Evolutionary conservation across 2,888 invertebrate genomes (phyloP), one percentile per base, ranked within the genome.

Genomic region (Morpho helenor): DNA sequence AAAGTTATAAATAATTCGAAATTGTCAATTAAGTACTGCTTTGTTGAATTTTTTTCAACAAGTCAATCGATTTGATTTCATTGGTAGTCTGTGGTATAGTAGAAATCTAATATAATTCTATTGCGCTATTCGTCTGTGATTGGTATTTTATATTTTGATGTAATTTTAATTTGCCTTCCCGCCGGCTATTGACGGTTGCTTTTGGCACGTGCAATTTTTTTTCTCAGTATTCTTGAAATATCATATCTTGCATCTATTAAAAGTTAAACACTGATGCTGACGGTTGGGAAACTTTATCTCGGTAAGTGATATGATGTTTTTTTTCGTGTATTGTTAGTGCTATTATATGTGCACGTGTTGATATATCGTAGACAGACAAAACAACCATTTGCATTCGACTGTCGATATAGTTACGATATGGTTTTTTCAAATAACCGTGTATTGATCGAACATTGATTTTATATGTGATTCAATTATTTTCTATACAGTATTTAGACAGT

Each of bases 131-230:
- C 5, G 31, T 49, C 40, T 49, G 49, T 49, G 40, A 31, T 31
- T 31, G 31, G 31, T 31, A 31, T 31, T 31, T 31, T 31, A 61
- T 66, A 10, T n/a, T 68, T 66, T 68, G 65, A 64, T 66, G 57
- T 57, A 60, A 61, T 80, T 86, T 83, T 80, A 76, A 80, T 85
- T 78, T 84, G 81, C 76, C 82, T 87, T 88, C 87, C 86, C 87
- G 87, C 87, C 89, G 87, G 83, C 80, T 76, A 51, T 64, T 86
- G 86, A 87, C 87, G 86, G 89, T 68, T 68, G 66, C 76, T 79
- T 87, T 88, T 85, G 82, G 89, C 90, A 89, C 90, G 90, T 90
- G 89, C 85, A 83, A 82, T 87, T 82, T 85, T 79, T 31, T 79
- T 75, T 61, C 68, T 73, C 77, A 75, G 75, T 67, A 67, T 52